Base-by-base conservation (phyloP, 2,113 vertebrate genomes). In the Brachyistius frenatus region DNA sequence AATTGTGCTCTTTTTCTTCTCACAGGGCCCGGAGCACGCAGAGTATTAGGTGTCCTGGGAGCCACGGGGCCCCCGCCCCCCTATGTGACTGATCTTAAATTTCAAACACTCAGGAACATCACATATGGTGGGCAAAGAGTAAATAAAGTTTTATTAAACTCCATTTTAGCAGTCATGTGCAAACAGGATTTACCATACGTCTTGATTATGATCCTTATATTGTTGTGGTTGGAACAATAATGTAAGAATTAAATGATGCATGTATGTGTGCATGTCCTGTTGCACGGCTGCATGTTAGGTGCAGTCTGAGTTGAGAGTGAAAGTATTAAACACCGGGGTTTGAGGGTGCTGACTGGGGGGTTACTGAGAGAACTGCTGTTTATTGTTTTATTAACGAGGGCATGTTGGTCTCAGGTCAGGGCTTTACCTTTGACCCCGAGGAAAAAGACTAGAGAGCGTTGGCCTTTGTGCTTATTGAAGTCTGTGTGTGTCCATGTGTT, bases 1-100 rank as follows among this genome's bases (percentile, higher is more conserved):
- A 95, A 96, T 97, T 96, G 93, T 93, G 93, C 58, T 80, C 93
- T 92, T 93, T 94, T 93, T 94, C 89, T 93, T 89, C 94, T 93
- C 92, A 89, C 84, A 70, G 83, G 90, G 88, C 93, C 93, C 80
- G 92, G 90, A 95, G 92, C 89, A 89, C 81, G 90, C 92, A 89
- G 91, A 82, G 94, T 96, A 94, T 95, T 94, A 93, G 88, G 93
- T 96, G 93, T 96, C 95, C 87, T 87, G 83, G 90, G 92, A 91
- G 84, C 85, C 85, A 82, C 86, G 67, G 73, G 57, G 31, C 93
- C 78, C 73, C 85, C 88, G 85, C 76, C 73, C 85, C 88, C 86
- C 76, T 70, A 78, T 63, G 81, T 88, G 91, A 81, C 87, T 75
- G 76, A 88, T 76, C 83, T 94, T 93, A 79, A 84, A 93, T 94